phyloP scores from a whole-genome alignment of 2,113 vertebrate species.

The Aldabrachelys gigantea region DNA sequence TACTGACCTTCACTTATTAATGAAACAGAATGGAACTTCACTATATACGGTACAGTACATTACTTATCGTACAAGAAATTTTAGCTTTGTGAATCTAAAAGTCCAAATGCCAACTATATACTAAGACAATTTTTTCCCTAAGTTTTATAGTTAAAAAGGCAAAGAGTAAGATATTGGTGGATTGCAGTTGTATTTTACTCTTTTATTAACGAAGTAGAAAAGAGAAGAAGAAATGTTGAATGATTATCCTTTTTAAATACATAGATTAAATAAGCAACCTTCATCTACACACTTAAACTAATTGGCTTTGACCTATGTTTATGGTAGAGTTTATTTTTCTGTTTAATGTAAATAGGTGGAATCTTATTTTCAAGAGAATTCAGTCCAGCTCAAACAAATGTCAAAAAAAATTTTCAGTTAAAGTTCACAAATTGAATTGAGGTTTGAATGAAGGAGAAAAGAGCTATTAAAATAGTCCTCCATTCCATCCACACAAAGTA shows the following conservation, averaged over 20 bases:
- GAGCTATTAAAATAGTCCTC: neutral
- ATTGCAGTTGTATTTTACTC: neutral
- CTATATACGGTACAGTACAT: neutral
- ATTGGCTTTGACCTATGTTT: neutral
- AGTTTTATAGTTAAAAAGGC: neutral
- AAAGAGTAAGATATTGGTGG: neutral
- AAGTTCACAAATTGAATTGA: neutral
- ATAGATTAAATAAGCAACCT: neutral
- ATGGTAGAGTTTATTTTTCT: neutral
- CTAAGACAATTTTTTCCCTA: neutral
- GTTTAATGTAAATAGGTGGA: neutral
- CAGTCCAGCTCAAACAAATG: neutral
- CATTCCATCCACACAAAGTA: neutral
- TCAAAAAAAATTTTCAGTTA: fast-evolving
- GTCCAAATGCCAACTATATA: neutral
- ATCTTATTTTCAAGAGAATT: neutral
- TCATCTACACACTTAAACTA: neutral
- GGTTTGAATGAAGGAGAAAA: neutral
- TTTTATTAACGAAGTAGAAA: neutral
- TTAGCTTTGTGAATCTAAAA: neutral
- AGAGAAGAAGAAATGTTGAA: neutral
- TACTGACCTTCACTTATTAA: constrained; percentile 48
- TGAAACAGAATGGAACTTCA: constrained; percentile 5
- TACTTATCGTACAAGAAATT: neutral
- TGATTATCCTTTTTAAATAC: neutral